A percentile compares a stretch with the other conserved stretches of the same genome.
Conservation (phyloP, 92 coral and sea anemone genomes). For the Diadumene lineata region DNA sequence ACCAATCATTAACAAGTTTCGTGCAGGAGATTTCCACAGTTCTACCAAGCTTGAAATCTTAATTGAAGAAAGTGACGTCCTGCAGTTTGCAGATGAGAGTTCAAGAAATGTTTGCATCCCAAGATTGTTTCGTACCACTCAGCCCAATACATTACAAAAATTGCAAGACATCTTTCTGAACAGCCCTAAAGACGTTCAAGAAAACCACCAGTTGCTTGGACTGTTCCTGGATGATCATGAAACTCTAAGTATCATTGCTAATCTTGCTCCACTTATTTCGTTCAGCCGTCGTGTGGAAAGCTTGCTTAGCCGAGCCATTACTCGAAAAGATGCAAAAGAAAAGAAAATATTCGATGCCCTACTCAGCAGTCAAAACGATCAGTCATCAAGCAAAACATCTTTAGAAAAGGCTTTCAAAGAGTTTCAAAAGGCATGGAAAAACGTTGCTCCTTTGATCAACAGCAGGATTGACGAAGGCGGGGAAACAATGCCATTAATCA, state of each 20-base stretch:
- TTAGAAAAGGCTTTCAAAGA: conserved; percentile 43
- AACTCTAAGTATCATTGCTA: conserved; percentile 52
- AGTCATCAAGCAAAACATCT: background rate
- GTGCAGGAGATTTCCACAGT: conserved; percentile 7
- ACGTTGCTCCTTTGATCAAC: conserved; percentile 53
- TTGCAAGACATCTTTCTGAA: conserved; percentile 56
- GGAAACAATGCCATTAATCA: conserved; percentile 49
- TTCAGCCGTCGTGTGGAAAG: conserved; percentile 71
- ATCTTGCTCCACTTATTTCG: conserved; percentile 57
- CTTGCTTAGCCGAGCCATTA: conserved; percentile 69
- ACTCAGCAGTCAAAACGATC: conserved; percentile 4
- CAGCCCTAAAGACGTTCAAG: conserved; percentile 32
- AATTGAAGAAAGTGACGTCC: conserved; percentile 9
- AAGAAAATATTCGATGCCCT: conserved; percentile 66
- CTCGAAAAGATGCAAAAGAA: conserved; percentile 62
- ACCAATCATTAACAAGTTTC: conserved; percentile 19
- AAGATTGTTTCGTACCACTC: conserved; percentile 69
- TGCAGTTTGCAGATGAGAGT: conserved; percentile 22
- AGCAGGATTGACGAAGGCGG: conserved; percentile 11
- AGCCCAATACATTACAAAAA: conserved; percentile 62
- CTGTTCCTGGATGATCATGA: conserved; percentile 70
- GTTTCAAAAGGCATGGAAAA: conserved; percentile 78
- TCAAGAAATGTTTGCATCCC: conserved; percentile 58
- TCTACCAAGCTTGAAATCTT: no score
- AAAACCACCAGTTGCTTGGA: conserved; percentile 71